Evolutionary conservation across 2,113 vertebrate species (phyloP).

Genomic region (Corynorhinus townsendii): DNA sequence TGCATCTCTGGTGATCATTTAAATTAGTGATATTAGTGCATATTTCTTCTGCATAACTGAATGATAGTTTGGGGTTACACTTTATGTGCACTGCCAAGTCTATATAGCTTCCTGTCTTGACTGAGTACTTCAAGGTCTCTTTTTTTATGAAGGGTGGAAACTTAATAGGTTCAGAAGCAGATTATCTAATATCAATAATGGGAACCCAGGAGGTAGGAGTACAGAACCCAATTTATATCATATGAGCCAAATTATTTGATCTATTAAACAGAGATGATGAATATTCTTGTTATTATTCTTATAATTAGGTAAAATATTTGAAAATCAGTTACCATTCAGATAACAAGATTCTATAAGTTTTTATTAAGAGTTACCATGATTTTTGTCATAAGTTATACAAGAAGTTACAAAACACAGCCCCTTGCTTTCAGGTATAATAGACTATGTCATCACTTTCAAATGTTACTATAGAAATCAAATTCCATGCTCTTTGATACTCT

Average conservation of each 20-base stretch:
- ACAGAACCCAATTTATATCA: background rate
- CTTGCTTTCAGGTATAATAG: background rate
- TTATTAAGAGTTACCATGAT: background rate
- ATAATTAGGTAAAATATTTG: background rate
- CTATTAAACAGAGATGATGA: background rate
- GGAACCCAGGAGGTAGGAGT: fast-evolving
- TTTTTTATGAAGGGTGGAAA: background rate
- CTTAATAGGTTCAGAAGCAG: background rate
- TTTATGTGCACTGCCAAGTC: background rate
- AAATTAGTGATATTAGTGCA: background rate
- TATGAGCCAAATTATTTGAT: background rate
- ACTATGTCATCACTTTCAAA: background rate
- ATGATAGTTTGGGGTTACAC: background rate
- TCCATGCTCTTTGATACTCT: background rate
- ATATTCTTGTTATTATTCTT: background rate
- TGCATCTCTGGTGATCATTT: background rate
- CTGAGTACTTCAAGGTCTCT: background rate
- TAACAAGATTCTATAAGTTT: background rate
- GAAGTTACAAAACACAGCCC: background rate
- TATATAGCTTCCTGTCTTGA: background rate
- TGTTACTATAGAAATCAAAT: background rate
- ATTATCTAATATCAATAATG: background rate
- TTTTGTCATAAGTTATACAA: background rate
- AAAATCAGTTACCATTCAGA: background rate
- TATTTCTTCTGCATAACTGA: background rate